Percentiles rank a stretch among this genome's conserved stretches.
These are phyloP conservation scores for Noctilio leporinus DNA, from an alignment of 2,113 vertebrate genomes.

Conservation along the genomic window DNA sequence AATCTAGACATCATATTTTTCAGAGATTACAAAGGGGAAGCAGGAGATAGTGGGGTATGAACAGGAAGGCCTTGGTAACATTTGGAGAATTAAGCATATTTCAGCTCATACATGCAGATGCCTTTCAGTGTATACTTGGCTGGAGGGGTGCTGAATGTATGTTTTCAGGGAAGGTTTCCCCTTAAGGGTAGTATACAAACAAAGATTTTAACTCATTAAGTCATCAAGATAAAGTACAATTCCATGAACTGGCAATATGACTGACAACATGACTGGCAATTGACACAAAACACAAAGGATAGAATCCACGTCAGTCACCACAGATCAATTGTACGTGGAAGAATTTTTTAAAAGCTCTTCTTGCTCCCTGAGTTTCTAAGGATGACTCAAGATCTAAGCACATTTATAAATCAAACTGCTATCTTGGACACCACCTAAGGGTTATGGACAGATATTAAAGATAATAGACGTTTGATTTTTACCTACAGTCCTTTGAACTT, in stretches of 20 bases:
- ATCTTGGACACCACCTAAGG: background rate
- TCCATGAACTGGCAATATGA: background rate
- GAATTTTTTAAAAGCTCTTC: background rate
- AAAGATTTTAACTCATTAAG: background rate
- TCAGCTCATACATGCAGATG: background rate
- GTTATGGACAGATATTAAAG: background rate
- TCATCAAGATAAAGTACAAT: background rate
- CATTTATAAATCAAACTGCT: background rate
- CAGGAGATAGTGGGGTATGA: background rate
- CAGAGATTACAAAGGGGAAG: background rate
- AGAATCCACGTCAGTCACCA: background rate
- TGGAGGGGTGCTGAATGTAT: background rate
- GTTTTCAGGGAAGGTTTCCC: background rate
- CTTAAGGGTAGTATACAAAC: background rate
- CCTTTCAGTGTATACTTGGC: background rate
- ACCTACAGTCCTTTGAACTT: background rate
- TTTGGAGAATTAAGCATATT: background rate
- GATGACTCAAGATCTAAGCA: background rate
- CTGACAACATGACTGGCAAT: background rate
- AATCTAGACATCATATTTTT: background rate
- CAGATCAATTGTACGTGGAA: background rate
- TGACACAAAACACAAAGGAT: background rate
- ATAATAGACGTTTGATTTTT: background rate
- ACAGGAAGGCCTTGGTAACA: background rate
- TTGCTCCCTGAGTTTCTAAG: background rate